Evolutionary conservation across 2,113 vertebrate species (phyloP).

Genomic region (Tylochromis polylepis): DNA sequence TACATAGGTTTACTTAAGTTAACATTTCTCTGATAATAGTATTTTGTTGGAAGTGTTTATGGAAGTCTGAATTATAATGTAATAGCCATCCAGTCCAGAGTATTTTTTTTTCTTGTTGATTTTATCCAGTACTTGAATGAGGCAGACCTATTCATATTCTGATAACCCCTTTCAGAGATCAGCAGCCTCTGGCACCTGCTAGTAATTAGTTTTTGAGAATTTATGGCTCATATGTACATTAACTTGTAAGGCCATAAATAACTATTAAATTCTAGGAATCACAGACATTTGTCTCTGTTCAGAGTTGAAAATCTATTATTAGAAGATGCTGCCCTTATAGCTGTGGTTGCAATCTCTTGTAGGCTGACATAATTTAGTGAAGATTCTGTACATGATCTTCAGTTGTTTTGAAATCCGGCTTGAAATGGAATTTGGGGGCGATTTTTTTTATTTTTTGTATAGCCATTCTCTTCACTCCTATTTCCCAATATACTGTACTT

Average conservation of each 20-base stretch:
- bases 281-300: background rate
- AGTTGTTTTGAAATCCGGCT: no score
- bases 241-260: background rate
- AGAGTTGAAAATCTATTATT: background rate
- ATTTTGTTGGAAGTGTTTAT: background rate
- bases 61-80: background rate
- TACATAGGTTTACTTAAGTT: no score
- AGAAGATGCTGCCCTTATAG: background rate
- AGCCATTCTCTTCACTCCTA: background rate
- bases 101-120: no score
- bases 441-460: no score
- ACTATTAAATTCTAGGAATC: background rate
- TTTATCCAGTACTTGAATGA: background rate
- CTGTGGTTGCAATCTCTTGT: background rate
- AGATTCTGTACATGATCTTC: no score
- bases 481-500: background rate
- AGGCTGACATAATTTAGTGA: background rate
- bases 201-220: background rate
- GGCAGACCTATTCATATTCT: background rate
- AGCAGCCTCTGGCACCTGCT: background rate
- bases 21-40: fast-evolving
- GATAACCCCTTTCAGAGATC: background rate
- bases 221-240: background rate
- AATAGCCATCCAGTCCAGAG: background rate
- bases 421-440: no score